phyloP scores from a whole-genome alignment of 2,797 vertebrate genomes.

The Antrozous pallidus region DNA sequence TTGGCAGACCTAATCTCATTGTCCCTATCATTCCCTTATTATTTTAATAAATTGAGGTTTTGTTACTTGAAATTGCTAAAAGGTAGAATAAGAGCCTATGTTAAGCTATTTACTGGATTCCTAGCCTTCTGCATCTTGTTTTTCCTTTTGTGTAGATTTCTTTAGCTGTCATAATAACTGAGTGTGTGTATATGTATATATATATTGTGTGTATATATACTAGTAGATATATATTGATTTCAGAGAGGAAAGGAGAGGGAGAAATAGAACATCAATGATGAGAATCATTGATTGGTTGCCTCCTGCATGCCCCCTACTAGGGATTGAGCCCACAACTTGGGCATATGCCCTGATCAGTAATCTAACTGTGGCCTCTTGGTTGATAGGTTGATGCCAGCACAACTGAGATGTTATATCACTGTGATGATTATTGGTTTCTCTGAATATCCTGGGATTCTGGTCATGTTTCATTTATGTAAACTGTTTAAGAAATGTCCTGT shows the following conservation, averaged over 20 bases:
- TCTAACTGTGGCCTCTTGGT: too few relatives aligned
- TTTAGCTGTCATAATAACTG: neutral
- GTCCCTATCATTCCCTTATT: neutral
- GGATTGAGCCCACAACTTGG: too few relatives aligned
- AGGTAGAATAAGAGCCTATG: neutral
- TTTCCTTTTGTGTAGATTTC: conserved; percentile 16
- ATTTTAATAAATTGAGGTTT: neutral
- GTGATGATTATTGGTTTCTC: conserved; percentile 17
- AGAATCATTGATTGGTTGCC: too few relatives aligned
- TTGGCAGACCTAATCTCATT: neutral
- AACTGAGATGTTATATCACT: neutral
- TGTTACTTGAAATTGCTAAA: neutral
- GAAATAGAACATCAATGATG: too few relatives aligned
- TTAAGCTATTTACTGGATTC: neutral
- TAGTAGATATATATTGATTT: too few relatives aligned
- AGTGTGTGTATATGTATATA: too few relatives aligned
- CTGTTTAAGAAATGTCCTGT: neutral
- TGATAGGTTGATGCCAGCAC: too few relatives aligned
- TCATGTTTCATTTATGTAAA: neutral
- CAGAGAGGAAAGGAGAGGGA: too few relatives aligned
- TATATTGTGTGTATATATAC: too few relatives aligned
- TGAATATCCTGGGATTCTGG: neutral
- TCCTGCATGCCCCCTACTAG: too few relatives aligned
- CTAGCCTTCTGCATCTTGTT: neutral
- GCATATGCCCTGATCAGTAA: too few relatives aligned